Evolutionary conservation across 2,113 vertebrate species (phyloP), one percentile per base, ranked within the genome.

Genomic region (Eleginops maclovinus): DNA sequence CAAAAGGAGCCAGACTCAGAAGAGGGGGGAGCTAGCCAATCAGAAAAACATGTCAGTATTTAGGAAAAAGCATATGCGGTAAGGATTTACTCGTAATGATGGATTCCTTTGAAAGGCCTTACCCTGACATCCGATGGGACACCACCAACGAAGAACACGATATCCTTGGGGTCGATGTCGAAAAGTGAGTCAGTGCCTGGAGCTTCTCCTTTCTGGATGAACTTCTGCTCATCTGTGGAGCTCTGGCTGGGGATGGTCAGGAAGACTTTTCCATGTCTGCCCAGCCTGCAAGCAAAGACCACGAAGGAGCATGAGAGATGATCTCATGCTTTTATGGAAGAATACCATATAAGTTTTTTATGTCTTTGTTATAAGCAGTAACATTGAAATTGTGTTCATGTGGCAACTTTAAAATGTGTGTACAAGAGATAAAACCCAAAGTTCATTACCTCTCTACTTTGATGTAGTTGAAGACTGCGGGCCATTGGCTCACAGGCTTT

Each of bases 401-500:
- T 21, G 47, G 36, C 5, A 65, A 40, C 17, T 28, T n/a, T 17
- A 26, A 4, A 28, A 51, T 72, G 3, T 4, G 14, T 55, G 6
- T 40, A 2, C 3, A 0, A 47, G 26, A 4, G 16, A n/a, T n/a
- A 28, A 15, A 53, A 16, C n/a, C 24, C 12, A 24, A 43, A 46
- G 14, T 8, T 47, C 1, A 19, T 60, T 95, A 99, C 98, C 98
- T 97, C 89, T 99, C 98, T 56, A 97, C 95, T 96, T 96, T 99
- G 88, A 99, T 92, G 68, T 96, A 96, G 91, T 97, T 99, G 92
- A 99, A 99, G 84, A 98, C 94, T 5, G 96, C 94, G 10, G 97
- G 97, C 98, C 98, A 99, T 36, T 97, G 96, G 84, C 97, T 99
- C 84, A 99, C 93, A 9, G 98, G 97, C 77, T 98, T 99, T 64